phyloP scores from a whole-genome alignment of 2,888 invertebrate species.

The Tromatobia lineatoria region DNA sequence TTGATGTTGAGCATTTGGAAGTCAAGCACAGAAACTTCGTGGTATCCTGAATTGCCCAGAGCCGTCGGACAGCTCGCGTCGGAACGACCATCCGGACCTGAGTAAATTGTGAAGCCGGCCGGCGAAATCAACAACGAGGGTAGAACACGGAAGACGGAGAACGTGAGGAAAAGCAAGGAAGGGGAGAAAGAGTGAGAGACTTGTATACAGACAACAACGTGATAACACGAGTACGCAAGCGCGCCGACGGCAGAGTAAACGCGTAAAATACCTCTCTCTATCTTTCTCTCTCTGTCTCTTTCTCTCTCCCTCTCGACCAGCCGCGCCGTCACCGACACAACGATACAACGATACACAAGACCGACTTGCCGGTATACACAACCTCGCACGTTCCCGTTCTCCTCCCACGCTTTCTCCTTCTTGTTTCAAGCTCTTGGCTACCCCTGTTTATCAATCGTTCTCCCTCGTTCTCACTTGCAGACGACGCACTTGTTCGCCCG shows the following conservation, averaged over 20 bases:
- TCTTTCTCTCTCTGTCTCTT: slow-evolving; percentile 15
- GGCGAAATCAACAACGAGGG: slow-evolving; percentile 52
- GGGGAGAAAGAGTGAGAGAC: slow-evolving; percentile 38
- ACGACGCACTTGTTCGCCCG: slow-evolving; percentile 50
- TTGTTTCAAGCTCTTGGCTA: slow-evolving; percentile 12
- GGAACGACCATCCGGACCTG: not conserved
- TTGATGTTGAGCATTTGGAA: not conserved
- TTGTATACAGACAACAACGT: slow-evolving; percentile 64
- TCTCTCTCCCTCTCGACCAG: slow-evolving; percentile 8
- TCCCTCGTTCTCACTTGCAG: slow-evolving; percentile 45
- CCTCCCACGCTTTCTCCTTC: slow-evolving; percentile 55
- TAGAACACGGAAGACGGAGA: slow-evolving; percentile 34
- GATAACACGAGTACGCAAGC: slow-evolving; percentile 67
- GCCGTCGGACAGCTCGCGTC: slow-evolving; percentile 50
- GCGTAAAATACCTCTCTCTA: slow-evolving; percentile 57
- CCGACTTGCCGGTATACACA: slow-evolving; percentile 62
- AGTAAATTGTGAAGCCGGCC: slow-evolving; percentile 59
- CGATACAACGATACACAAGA: slow-evolving; percentile 66
- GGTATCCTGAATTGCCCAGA: slow-evolving; percentile 1
- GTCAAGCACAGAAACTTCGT: not conserved
- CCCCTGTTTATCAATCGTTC: slow-evolving; percentile 60
- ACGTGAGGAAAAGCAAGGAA: not conserved
- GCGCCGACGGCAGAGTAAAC: slow-evolving; percentile 64
- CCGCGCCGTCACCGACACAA: slow-evolving; percentile 57
- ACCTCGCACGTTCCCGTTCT: slow-evolving; percentile 40